Percentiles rank a stretch among this genome's conserved stretches.
These are phyloP conservation scores for Euleptes europaea DNA, from an alignment of 2,113 vertebrate species.

Conservation along the genomic window DNA sequence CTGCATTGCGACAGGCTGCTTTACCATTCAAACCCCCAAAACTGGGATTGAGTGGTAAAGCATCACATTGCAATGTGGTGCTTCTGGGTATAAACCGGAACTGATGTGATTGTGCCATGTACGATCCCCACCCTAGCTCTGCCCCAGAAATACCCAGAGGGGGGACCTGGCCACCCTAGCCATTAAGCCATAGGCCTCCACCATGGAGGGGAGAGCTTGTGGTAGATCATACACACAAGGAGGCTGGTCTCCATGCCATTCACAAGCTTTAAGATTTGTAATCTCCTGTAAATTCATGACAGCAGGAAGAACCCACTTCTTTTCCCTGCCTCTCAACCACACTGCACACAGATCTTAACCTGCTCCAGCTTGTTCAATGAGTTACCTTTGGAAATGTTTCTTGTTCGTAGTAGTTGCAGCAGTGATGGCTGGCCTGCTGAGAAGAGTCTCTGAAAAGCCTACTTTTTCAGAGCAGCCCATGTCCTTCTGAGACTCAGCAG, in stretches of 20 bases:
- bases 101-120: too few species aligned
- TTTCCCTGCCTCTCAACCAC: neutral
- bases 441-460: conserved; percentile 9
- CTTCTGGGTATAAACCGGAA: too few species aligned
- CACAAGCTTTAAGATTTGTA: neutral
- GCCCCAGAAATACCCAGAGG: too few species aligned
- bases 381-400: conserved; percentile 44
- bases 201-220: neutral
- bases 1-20: too few species aligned
- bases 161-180: too few species aligned
- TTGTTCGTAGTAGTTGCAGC: neutral
- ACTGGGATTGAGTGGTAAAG: too few species aligned
- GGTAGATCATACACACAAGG: neutral
- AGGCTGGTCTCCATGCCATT: neutral
- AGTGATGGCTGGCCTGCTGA: neutral
- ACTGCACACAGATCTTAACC: neutral
- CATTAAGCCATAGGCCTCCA: neutral
- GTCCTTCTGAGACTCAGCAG: neutral
- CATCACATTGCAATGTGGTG: too few species aligned
- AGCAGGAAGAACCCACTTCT: neutral
- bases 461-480: neutral
- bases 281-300: neutral
- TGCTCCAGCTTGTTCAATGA: neutral
- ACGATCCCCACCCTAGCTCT: too few species aligned
- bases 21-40: too few species aligned